phyloP scores from a whole-genome alignment of 2,113 vertebrate species.

The Verasper variegatus region DNA sequence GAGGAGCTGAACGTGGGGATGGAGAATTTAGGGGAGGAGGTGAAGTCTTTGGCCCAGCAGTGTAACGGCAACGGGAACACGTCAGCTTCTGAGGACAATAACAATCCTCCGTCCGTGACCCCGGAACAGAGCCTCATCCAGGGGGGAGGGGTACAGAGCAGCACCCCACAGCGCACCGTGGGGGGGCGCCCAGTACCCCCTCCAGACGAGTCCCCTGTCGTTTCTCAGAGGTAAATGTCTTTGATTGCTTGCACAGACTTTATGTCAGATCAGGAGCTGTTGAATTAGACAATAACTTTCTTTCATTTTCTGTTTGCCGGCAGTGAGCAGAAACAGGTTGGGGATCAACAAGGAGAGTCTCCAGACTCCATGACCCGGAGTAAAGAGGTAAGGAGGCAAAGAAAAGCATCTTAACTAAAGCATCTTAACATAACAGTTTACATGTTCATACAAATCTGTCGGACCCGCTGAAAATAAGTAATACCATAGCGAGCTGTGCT shows the following conservation, averaged over 20 bases:
- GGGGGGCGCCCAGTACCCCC: slow-evolving; percentile 78
- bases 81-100: slow-evolving; percentile 66
- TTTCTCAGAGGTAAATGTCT: slow-evolving; percentile 80
- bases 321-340: slow-evolving; percentile 67
- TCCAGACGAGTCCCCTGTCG: slow-evolving; percentile 88
- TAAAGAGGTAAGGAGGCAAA: slow-evolving; percentile 64
- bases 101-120: slow-evolving; percentile 70
- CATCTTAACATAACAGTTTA: background rate
- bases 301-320: background rate
- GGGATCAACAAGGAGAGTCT: slow-evolving; percentile 48
- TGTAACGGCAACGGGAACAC: slow-evolving; percentile 82
- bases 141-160: slow-evolving; percentile 83
- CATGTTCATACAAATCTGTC: background rate
- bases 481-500: background rate
- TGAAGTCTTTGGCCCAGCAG: slow-evolving; percentile 87
- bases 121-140: slow-evolving; percentile 76
- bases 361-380: slow-evolving; percentile 58
- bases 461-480: background rate
- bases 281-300: background rate
- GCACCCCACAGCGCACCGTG: slow-evolving; percentile 86
- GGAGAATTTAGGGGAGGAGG: slow-evolving; percentile 91
- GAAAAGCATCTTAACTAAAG: background rate
- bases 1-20: slow-evolving; percentile 98
- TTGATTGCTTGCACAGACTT: background rate
- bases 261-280: background rate